phyloP scores from a whole-genome alignment of 2,888 invertebrate species.

The Thymelicus lineola region DNA sequence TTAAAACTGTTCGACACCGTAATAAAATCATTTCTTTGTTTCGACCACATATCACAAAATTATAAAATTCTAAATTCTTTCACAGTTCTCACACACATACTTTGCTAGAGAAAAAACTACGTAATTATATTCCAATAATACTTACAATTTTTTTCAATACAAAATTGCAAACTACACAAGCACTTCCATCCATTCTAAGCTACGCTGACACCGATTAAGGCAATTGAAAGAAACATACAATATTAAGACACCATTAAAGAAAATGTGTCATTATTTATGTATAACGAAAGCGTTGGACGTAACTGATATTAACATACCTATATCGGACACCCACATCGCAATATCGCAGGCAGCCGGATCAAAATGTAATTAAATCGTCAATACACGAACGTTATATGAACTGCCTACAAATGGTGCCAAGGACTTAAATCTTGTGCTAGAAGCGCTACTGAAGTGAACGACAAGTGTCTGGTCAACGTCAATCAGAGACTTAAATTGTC shows the following conservation, averaged over 20 bases:
- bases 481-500: neutral
- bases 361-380: conserved; percentile 82
- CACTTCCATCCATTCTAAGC: neutral
- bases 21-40: too few relatives aligned
- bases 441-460: conserved; percentile 36
- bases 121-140: too few relatives aligned
- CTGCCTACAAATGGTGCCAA: conserved; percentile 64
- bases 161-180: neutral
- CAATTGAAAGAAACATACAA: conserved; percentile 23
- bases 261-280: conserved; percentile 51
- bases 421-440: conserved; percentile 52
- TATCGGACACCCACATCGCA: conserved; percentile 83
- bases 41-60: too few relatives aligned
- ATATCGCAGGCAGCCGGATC: conserved; percentile 75
- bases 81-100: too few relatives aligned
- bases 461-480: neutral
- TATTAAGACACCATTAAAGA: conserved; percentile 24
- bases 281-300: conserved; percentile 62
- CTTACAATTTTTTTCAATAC: too few relatives aligned
- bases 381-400: conserved; percentile 80
- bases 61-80: too few relatives aligned
- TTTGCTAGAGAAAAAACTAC: too few relatives aligned
- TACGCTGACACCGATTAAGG: neutral
- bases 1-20: too few relatives aligned
- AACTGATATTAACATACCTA: conserved; percentile 71